Percentiles rank a stretch among this genome's conserved stretches.
These are phyloP conservation scores for Diloba caeruleocephala DNA, from an alignment of 2,888 invertebrate genomes.

Conservation along the genomic window DNA sequence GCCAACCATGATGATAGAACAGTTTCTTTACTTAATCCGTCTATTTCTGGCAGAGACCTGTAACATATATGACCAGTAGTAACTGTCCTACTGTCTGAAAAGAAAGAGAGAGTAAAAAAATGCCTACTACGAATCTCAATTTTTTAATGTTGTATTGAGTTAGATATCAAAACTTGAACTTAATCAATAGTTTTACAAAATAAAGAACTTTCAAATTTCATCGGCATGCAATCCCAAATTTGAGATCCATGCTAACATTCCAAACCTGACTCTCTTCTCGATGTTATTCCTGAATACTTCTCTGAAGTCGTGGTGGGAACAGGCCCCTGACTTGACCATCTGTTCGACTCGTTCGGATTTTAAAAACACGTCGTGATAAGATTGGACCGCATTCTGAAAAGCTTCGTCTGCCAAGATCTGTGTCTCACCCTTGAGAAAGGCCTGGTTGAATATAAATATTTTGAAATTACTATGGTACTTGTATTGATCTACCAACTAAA, in stretches of 20 bases:
- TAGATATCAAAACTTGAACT: background rate
- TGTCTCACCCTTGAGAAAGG: slow-evolving; percentile 99
- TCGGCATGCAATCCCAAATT: slow-evolving; percentile 40
- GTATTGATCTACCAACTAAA: too few species aligned
- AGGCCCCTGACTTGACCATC: slow-evolving; percentile 99
- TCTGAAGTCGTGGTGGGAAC: slow-evolving; percentile 99
- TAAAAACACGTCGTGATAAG: slow-evolving; percentile 98
- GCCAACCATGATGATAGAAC: slow-evolving; percentile 99
- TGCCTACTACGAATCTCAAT: background rate
- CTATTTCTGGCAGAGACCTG: slow-evolving; percentile 99
- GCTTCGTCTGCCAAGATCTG: slow-evolving; percentile 99
- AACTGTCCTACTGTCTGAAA: background rate
- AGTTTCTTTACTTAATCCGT: slow-evolving; percentile 99
- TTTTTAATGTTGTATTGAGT: background rate
- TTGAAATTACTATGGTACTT: background rate
- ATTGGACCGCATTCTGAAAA: slow-evolving; percentile 99
- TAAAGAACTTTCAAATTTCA: slow-evolving; percentile 10
- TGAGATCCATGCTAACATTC: slow-evolving; percentile 41
- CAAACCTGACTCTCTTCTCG: slow-evolving; percentile 98
- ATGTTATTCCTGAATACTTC: slow-evolving; percentile 98
- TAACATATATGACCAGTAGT: slow-evolving; percentile 37
- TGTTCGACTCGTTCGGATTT: slow-evolving; percentile 98
- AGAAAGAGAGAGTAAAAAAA: slow-evolving; percentile 1
- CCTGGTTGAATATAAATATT: slow-evolving; percentile 80
- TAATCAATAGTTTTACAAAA: background rate